phyloP scores from a whole-genome alignment of 2,113 vertebrate genomes.

The Sprattus sprattus region DNA sequence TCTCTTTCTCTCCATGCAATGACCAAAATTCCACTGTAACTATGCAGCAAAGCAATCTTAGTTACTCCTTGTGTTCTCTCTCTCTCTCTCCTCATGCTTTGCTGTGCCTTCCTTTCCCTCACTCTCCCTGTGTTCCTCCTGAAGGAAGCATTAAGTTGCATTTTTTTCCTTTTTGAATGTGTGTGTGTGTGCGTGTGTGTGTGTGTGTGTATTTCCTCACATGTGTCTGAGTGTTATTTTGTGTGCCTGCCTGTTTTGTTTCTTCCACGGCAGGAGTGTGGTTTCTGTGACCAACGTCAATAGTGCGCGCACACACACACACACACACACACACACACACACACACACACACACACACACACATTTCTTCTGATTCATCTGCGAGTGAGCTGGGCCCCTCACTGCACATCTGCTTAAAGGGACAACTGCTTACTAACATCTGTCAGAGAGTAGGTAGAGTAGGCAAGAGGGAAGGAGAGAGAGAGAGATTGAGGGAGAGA shows the following conservation, averaged over 20 bases:
- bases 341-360: neutral
- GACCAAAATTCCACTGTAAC: constrained; percentile 51
- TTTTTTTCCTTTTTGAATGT: constrained; percentile 27
- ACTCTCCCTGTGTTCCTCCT: neutral
- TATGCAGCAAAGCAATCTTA: constrained; percentile 43
- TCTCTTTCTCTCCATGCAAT: constrained; percentile 34
- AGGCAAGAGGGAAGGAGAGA: neutral
- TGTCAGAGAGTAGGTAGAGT: neutral
- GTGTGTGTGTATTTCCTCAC: constrained; percentile 18
- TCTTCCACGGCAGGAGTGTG: constrained; percentile 7
- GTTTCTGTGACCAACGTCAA: constrained; percentile 1
- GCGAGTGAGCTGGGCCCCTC: neutral
- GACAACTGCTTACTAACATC: neutral
- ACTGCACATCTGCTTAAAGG: neutral
- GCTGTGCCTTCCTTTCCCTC: neutral
- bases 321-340: neutral
- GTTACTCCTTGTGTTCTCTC: constrained; percentile 28
- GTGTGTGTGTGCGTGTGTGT: constrained; percentile 3
- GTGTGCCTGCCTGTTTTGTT: neutral
- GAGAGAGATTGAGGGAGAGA: neutral
- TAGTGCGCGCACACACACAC: neutral
- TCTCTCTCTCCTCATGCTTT: neutral
- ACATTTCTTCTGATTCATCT: neutral
- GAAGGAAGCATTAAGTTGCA: constrained; percentile 22
- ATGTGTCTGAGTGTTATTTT: neutral